phyloP scores from a whole-genome alignment of 2,797 vertebrate genomes.

The Enteromius trimaculatus region DNA sequence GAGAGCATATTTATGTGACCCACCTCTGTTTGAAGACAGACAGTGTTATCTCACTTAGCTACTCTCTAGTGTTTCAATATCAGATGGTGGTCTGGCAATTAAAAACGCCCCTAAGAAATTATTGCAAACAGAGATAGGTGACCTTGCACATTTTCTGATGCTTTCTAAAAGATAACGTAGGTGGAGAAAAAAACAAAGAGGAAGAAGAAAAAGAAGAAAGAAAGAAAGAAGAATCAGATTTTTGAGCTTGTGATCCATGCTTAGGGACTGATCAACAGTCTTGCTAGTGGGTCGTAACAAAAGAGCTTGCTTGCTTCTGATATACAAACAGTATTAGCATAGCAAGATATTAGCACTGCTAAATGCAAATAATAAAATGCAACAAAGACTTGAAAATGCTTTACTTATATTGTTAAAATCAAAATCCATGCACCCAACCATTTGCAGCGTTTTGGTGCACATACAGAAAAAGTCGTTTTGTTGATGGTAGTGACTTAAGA shows the following conservation, averaged over 20 bases:
- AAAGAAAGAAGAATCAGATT: slow-evolving; percentile 1
- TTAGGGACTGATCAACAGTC: slow-evolving; percentile 18
- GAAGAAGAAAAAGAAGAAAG: background rate
- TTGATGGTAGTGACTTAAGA: background rate
- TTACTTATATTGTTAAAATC: background rate
- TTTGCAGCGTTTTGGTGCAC: background rate
- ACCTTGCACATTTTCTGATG: slow-evolving; percentile 27
- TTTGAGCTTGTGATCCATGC: background rate
- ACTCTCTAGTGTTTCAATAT: slow-evolving; percentile 36
- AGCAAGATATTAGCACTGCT: too few relatives aligned
- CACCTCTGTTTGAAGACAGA: slow-evolving; percentile 40
- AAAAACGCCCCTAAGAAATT: slow-evolving; percentile 41
- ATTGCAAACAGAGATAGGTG: slow-evolving; percentile 18
- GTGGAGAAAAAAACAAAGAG: background rate
- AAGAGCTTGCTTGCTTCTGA: background rate
- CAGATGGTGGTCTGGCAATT: slow-evolving; percentile 47
- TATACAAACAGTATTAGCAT: background rate
- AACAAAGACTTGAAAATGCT: background rate
- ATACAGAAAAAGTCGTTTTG: background rate
- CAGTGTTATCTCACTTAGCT: slow-evolving; percentile 38
- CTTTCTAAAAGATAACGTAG: background rate
- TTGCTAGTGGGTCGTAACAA: background rate
- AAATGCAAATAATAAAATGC: background rate
- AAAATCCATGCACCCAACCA: background rate
- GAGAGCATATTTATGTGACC: slow-evolving; percentile 39